Evolutionary conservation across 2,888 invertebrate genomes (phyloP).

Genomic region (Lordiphosa andalusiaca): DNA sequence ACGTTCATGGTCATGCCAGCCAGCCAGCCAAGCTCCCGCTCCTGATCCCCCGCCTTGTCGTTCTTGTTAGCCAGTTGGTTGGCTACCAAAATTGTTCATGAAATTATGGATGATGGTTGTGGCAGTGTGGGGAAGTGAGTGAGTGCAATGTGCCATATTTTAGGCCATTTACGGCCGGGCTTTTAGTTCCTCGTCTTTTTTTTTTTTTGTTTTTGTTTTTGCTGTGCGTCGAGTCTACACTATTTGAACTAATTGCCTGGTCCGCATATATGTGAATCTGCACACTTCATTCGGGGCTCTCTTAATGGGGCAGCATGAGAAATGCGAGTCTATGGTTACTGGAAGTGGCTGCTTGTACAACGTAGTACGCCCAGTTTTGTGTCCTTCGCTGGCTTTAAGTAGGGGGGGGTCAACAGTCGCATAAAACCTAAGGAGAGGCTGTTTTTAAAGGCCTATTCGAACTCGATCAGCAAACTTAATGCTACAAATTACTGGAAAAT

Average conservation of each 20-base stretch:
- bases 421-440: no score
- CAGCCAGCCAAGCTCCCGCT: slow-evolving; percentile 7
- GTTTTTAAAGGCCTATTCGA: no score
- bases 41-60: background rate
- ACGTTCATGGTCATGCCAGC: slow-evolving; percentile 27
- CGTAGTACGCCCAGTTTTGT: no score
- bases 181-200: slow-evolving; percentile 25
- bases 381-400: no score
- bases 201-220: slow-evolving; percentile 10
- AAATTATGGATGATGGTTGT: slow-evolving; percentile 52
- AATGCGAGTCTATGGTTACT: no score
- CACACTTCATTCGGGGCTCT: no score
- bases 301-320: no score
- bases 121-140: slow-evolving; percentile 1
- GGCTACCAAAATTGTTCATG: slow-evolving; percentile 53
- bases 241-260: slow-evolving; percentile 43
- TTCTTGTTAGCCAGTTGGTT: slow-evolving; percentile 31
- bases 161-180: slow-evolving; percentile 52
- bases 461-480: no score
- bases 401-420: no score
- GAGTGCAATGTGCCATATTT: slow-evolving; percentile 62
- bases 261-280: slow-evolving; percentile 8
- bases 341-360: no score
- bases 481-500: no score
- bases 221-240: slow-evolving; percentile 1